Conservation (phyloP, 2,113 vertebrate genomes). For the Heloderma charlesbogerti region DNA sequence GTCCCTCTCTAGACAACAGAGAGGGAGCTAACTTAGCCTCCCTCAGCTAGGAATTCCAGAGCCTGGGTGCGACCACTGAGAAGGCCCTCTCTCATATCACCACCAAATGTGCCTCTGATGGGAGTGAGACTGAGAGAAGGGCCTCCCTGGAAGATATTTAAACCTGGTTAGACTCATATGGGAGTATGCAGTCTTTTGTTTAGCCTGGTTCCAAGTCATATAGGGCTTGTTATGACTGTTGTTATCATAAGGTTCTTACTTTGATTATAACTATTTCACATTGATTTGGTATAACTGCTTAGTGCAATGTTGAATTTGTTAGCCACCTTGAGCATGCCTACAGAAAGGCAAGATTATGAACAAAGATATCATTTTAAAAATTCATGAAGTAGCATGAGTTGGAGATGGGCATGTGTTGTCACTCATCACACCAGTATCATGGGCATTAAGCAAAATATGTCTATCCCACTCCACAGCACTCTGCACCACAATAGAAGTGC, state of each 20-base stretch:
- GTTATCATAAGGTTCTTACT: background rate
- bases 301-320: background rate
- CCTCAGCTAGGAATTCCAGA: too few relatives aligned
- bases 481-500: background rate
- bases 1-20: too few relatives aligned
- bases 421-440: background rate
- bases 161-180: too few relatives aligned
- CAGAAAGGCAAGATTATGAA: background rate
- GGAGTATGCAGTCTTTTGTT: too few relatives aligned
- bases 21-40: too few relatives aligned
- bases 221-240: background rate
- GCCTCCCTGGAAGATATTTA: too few relatives aligned
- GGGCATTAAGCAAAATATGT: background rate
- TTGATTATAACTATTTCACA: background rate
- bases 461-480: background rate
- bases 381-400: background rate
- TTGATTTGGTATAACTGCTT: background rate
- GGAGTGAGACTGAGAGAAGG: too few relatives aligned
- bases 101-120: too few relatives aligned
- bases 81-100: too few relatives aligned
- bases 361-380: background rate
- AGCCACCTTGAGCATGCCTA: background rate
- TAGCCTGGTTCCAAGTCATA: too few relatives aligned
- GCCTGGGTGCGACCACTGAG: too few relatives aligned
- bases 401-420: background rate